These are phyloP conservation scores for Saxicola maurus DNA, from an alignment of 2,797 vertebrate species.

Conservation along the genomic window DNA sequence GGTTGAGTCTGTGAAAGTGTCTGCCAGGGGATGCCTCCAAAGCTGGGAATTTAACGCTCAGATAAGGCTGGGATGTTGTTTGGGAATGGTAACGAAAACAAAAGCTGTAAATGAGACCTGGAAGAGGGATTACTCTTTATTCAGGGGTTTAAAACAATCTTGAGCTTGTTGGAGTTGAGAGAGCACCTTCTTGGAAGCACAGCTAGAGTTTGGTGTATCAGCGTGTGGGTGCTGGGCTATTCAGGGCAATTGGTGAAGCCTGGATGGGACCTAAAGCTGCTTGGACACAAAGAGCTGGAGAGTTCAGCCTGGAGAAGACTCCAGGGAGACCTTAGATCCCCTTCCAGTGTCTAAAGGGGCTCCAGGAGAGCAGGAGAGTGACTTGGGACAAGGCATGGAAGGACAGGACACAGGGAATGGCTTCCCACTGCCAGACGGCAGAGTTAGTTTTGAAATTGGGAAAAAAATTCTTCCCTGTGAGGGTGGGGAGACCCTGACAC, in stretches of 20 bases:
- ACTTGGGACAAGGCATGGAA: not conserved
- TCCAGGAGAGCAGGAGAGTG: not conserved
- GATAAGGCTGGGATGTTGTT: not conserved
- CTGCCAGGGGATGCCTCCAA: not conserved
- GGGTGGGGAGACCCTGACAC: accelerated
- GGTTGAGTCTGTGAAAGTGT: not conserved
- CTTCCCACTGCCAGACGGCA: not conserved
- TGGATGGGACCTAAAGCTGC: not conserved
- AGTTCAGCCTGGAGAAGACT: not conserved
- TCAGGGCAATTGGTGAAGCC: not conserved
- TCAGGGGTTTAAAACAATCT: not conserved
- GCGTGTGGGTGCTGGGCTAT: not conserved
- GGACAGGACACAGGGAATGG: not conserved
- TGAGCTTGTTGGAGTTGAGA: not conserved
- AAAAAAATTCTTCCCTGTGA: accelerated
- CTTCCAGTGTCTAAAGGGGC: not conserved
- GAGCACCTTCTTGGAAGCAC: not conserved
- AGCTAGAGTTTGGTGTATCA: not conserved
- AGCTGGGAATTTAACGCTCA: not conserved
- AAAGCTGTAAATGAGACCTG: not conserved
- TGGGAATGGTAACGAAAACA: not conserved
- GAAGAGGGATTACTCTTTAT: not conserved
- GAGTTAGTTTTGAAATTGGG: accelerated
- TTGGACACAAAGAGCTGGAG: not conserved
- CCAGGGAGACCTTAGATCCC: not conserved